Conservation (phyloP, 2,797 vertebrate genomes). For the Diglossa cyanea region DNA sequence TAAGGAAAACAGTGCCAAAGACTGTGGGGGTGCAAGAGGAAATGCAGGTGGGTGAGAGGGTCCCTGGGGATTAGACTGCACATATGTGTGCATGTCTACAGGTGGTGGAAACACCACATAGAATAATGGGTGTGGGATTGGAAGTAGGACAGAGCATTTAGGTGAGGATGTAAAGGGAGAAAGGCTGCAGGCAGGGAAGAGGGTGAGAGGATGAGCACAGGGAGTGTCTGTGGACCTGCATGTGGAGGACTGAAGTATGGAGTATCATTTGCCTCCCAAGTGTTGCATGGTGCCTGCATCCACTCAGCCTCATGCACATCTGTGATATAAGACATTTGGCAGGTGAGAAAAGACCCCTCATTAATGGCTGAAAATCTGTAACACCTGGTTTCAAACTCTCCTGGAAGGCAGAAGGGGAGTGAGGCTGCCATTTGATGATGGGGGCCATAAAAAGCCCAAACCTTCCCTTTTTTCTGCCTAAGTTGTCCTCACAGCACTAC, state of each 20-base stretch:
- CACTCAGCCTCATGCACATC: fast-evolving
- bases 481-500: background rate
- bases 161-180: background rate
- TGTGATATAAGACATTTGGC: background rate
- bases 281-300: background rate
- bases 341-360: background rate
- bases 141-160: fast-evolving
- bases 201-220: background rate
- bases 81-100: fast-evolving
- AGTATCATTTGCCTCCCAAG: background rate
- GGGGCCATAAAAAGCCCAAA: background rate
- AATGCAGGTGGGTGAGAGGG: background rate
- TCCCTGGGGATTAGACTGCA: background rate
- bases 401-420: background rate
- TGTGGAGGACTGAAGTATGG: background rate
- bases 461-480: background rate
- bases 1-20: background rate
- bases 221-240: background rate
- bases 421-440: background rate
- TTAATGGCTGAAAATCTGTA: background rate
- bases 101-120: background rate
- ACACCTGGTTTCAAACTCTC: background rate
- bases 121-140: background rate
- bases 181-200: background rate
- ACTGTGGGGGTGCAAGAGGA: background rate